Conservation (phyloP, 2,113 vertebrate species). For the Bubo scandiacus region DNA sequence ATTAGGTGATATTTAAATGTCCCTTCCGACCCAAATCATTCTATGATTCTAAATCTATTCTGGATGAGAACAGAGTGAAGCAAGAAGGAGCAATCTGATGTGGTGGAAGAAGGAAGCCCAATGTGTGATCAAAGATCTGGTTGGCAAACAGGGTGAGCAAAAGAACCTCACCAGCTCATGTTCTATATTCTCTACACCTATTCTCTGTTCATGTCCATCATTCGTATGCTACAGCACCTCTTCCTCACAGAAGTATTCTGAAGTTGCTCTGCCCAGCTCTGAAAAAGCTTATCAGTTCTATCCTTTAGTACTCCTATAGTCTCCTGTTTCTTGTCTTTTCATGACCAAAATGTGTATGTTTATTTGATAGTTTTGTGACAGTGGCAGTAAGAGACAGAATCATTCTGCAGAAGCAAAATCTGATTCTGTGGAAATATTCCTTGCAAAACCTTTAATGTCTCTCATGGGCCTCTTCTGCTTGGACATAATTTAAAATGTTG, state of each 20-base stretch:
- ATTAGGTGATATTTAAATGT: no score
- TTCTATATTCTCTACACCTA: fast-evolving
- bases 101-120: background rate
- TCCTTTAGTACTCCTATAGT: background rate
- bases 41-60: background rate
- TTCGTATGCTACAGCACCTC: background rate
- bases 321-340: background rate
- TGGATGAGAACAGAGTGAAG: background rate
- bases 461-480: background rate
- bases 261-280: background rate
- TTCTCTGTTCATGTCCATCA: background rate
- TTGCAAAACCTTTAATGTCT: background rate
- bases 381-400: background rate
- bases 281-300: background rate
- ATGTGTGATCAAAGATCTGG: background rate
- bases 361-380: background rate
- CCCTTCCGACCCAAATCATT: no score
- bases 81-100: background rate
- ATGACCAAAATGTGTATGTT: background rate
- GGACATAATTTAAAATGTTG: background rate
- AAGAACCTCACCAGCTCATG: background rate
- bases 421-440: background rate
- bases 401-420: background rate
- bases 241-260: background rate
- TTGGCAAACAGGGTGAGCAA: background rate